phyloP scores from a whole-genome alignment of 2,888 invertebrate genomes.

The Eupithecia dodoneata region DNA sequence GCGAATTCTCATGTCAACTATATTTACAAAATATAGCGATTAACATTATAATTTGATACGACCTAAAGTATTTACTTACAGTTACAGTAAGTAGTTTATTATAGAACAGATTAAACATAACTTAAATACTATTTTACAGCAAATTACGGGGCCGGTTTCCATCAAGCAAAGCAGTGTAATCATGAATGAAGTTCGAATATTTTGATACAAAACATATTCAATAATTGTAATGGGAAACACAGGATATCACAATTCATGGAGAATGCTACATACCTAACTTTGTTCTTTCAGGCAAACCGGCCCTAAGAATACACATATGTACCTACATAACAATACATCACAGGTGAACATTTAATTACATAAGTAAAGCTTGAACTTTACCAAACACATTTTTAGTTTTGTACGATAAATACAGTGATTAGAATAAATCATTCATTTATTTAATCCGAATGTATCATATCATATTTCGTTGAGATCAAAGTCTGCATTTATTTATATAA shows the following conservation, averaged over 20 bases:
- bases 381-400: not conserved
- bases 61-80: not conserved
- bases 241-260: not conserved
- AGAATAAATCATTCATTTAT: not conserved
- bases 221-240: not conserved
- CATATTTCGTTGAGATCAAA: slow-evolving; percentile 30
- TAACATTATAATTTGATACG: not conserved
- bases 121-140: not conserved
- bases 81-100: not conserved
- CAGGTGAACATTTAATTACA: slow-evolving; percentile 19
- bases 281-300: not conserved
- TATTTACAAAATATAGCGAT: not conserved
- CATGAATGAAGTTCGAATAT: not conserved
- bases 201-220: not conserved
- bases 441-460: slow-evolving; percentile 1
- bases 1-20: not conserved
- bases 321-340: slow-evolving; percentile 17
- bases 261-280: not conserved
- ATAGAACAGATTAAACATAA: not conserved
- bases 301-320: not conserved
- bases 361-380: slow-evolving; percentile 17
- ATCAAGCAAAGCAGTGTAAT: not conserved
- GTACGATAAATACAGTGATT: slow-evolving; percentile 8
- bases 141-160: not conserved
- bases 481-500: slow-evolving; percentile 18